Conservation (phyloP, 2,888 invertebrate species). For the Caenorhabditis wallacei region DNA sequence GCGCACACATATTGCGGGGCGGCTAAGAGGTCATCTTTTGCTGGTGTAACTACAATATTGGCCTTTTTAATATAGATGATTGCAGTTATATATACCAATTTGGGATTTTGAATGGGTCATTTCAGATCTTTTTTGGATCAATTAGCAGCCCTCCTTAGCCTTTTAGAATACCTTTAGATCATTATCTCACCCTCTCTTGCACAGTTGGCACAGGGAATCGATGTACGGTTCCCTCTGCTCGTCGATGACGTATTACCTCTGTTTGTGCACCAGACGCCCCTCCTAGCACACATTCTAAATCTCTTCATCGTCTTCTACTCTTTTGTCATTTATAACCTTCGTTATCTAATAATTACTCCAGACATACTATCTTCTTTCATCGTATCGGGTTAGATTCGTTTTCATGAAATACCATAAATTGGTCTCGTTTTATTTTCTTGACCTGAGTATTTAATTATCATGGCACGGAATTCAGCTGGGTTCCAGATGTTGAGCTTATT, state of each 20-base stretch:
- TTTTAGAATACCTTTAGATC: neutral
- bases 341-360: too few species aligned
- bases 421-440: neutral
- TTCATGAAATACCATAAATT: neutral
- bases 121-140: too few species aligned
- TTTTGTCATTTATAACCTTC: neutral
- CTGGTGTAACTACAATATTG: slow-evolving; percentile 63
- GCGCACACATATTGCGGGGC: slow-evolving; percentile 62
- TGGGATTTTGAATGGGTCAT: neutral
- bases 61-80: slow-evolving; percentile 56
- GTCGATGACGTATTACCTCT: slow-evolving; percentile 43
- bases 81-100: slow-evolving; percentile 40
- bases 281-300: slow-evolving; percentile 32
- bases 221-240: slow-evolving; percentile 33
- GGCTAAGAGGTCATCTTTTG: slow-evolving; percentile 63
- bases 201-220: slow-evolving; percentile 1
- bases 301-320: neutral
- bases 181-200: neutral
- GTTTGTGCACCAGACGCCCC: slow-evolving; percentile 57
- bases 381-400: neutral
- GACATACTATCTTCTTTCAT: neutral
- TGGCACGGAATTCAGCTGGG: slow-evolving; percentile 20
- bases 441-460: too few species aligned
- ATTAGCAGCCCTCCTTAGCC: neutral
- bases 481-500: neutral